Conservation (phyloP, 2,113 vertebrate genomes). For the Lepus europaeus region DNA sequence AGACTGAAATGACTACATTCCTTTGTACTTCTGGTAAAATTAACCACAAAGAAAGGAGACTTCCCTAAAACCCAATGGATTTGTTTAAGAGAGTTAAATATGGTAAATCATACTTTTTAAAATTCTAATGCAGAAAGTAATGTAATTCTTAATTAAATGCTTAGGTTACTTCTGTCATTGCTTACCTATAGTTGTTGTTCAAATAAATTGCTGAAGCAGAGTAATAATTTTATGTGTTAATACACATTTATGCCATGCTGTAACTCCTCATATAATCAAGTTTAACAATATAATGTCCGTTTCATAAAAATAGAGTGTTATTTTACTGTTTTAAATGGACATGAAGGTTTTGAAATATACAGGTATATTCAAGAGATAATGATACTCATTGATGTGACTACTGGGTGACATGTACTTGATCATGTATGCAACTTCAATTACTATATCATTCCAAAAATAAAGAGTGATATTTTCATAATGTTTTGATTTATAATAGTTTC, state of each 20-base stretch:
- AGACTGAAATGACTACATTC: background rate
- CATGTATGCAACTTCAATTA: background rate
- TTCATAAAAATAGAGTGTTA: conserved; percentile 12
- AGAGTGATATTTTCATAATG: background rate
- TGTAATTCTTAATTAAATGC: conserved; percentile 36
- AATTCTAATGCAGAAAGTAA: background rate
- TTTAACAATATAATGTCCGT: background rate
- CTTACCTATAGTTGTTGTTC: background rate
- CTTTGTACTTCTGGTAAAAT: background rate
- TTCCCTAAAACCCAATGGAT: background rate
- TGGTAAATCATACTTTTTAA: conserved; percentile 26
- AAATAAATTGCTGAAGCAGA: conserved; percentile 39
- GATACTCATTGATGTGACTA: background rate
- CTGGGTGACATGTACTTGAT: background rate
- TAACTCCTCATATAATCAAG: background rate
- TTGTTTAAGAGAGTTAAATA: conserved; percentile 7
- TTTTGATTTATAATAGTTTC: conserved; percentile 25
- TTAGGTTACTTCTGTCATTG: background rate
- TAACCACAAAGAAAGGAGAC: background rate
- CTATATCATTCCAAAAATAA: background rate
- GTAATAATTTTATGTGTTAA: background rate
- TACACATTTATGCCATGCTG: background rate
- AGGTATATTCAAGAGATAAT: background rate
- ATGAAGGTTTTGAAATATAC: background rate
- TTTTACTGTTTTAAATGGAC: background rate